A percentile compares a stretch with the other conserved stretches of the same genome.
Evolutionary conservation across 2,888 invertebrate species (phyloP).

Genomic region (Melitaea athalia): DNA sequence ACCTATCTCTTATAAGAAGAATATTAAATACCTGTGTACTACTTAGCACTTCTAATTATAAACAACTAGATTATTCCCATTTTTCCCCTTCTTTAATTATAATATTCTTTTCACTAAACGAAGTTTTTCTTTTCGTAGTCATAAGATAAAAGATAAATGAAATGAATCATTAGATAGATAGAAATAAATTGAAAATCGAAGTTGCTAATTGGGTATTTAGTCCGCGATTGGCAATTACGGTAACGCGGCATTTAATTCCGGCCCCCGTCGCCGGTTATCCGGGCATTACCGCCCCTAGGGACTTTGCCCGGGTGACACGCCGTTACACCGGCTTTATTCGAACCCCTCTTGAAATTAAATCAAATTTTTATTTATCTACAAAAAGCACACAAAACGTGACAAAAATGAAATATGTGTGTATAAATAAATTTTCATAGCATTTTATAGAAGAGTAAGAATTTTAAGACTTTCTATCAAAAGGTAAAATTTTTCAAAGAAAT

Average conservation of each 20-base stretch:
- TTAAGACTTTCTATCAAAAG: too few relatives aligned
- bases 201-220: slow-evolving; percentile 46
- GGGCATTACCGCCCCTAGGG: slow-evolving; percentile 27
- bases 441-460: too few relatives aligned
- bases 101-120: too few relatives aligned
- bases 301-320: slow-evolving; percentile 11
- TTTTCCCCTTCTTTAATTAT: too few relatives aligned
- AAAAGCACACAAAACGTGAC: not conserved
- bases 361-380: not conserved
- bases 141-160: not conserved
- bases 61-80: not conserved
- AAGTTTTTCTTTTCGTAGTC: too few relatives aligned
- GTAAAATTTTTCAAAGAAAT: too few relatives aligned
- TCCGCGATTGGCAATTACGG: slow-evolving; percentile 47
- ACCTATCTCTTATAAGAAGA: too few relatives aligned
- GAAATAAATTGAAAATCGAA: slow-evolving; percentile 33
- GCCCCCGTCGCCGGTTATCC: slow-evolving; percentile 32
- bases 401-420: not conserved
- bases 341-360: slow-evolving; percentile 1
- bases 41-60: not conserved
- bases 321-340: slow-evolving; percentile 22
- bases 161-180: not conserved
- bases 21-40: too few relatives aligned
- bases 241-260: slow-evolving; percentile 43
- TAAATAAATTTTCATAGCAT: too few relatives aligned